Percentiles rank a stretch among this genome's conserved stretches.
Conservation (phyloP, 2,888 invertebrate genomes). For the Baccha elongata region DNA sequence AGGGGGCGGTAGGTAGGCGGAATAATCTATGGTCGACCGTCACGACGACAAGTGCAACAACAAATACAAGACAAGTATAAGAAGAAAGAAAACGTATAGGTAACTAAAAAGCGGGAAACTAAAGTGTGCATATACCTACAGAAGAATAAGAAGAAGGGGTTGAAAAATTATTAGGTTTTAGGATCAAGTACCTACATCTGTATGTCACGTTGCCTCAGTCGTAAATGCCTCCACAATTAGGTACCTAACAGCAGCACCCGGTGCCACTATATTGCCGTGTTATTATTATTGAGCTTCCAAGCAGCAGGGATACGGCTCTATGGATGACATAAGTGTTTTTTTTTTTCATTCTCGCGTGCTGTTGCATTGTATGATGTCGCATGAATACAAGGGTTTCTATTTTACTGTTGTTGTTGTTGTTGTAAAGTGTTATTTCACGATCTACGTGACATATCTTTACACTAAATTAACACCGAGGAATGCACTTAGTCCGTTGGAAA, state of each 20-base stretch:
- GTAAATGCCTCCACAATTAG: conserved; percentile 70
- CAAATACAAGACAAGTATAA: conserved; percentile 2
- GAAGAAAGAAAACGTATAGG: conserved; percentile 4
- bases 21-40: conserved; percentile 52
- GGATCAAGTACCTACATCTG: conserved; percentile 71
- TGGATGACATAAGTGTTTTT: conserved; percentile 38
- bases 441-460: conserved; percentile 67
- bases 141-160: background rate
- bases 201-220: conserved; percentile 55
- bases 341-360: conserved; percentile 17
- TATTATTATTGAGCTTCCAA: conserved; percentile 56
- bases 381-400: no score
- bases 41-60: conserved; percentile 48
- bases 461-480: conserved; percentile 66
- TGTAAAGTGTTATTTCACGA: conserved; percentile 57
- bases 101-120: conserved; percentile 6
- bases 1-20: background rate
- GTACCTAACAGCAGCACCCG: conserved; percentile 56
- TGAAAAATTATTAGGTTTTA: conserved; percentile 70
- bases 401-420: conserved; percentile 11
- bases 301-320: conserved; percentile 39
- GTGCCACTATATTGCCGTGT: conserved; percentile 32
- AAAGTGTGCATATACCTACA: conserved; percentile 20
- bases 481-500: conserved; percentile 47
- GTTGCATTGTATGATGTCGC: conserved; percentile 19